phyloP scores from a whole-genome alignment of 2,797 vertebrate genomes.

The Melanotaenia maccullochi region DNA sequence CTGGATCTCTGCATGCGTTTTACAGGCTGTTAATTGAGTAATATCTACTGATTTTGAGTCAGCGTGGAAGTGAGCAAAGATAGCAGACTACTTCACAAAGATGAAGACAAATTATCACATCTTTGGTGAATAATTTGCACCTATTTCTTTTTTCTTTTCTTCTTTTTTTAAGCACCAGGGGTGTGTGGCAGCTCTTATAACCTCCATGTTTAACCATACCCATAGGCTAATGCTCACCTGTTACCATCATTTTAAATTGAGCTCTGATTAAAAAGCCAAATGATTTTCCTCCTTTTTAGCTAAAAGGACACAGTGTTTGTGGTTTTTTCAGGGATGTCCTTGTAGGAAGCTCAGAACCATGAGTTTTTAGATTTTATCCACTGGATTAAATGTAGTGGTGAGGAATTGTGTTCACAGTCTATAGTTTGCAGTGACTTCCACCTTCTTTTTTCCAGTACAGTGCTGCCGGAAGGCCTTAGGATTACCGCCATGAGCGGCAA shows the following conservation, averaged over 20 bases:
- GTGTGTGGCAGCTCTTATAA: neutral
- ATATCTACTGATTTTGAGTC: conserved; percentile 11
- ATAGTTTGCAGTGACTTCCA: too few relatives aligned
- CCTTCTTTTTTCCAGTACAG: too few relatives aligned
- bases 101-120: neutral
- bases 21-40: conserved; percentile 19
- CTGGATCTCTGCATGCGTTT: conserved; percentile 17
- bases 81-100: neutral
- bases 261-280: too few relatives aligned
- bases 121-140: neutral
- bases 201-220: too few relatives aligned
- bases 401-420: neutral
- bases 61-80: neutral
- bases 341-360: too few relatives aligned
- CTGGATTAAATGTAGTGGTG: neutral
- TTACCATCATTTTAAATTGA: too few relatives aligned
- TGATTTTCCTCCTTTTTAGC: too few relatives aligned
- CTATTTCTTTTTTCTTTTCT: neutral
- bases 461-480: neutral
- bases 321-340: too few relatives aligned
- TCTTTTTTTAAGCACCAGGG: neutral
- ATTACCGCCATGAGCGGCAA: neutral
- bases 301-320: too few relatives aligned
- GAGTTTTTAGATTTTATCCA: too few relatives aligned
- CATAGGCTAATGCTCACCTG: too few relatives aligned